Evolutionary conservation across 2,888 invertebrate species (phyloP).

Genomic region (Oscheius sp.): DNA sequence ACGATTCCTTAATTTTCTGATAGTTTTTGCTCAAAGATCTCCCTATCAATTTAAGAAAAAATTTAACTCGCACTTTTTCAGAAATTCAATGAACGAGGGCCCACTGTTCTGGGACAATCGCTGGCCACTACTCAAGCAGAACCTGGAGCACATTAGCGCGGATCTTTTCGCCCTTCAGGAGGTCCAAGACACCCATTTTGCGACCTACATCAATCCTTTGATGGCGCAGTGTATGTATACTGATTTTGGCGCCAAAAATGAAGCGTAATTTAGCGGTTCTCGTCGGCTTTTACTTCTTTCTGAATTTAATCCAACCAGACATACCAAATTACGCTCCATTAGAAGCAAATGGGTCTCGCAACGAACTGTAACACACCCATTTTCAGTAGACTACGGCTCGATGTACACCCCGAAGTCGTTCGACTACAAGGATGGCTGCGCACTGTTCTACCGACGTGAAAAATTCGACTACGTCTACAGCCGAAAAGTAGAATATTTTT

Average conservation of each 20-base stretch:
- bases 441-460: slow-evolving; percentile 82
- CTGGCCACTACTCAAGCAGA: slow-evolving; percentile 49
- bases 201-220: slow-evolving; percentile 39
- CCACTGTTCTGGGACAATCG: slow-evolving; percentile 59
- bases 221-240: slow-evolving; percentile 41
- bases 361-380: not conserved
- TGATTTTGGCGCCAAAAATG: not conserved
- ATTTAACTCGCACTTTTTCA: not conserved
- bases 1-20: too few relatives aligned
- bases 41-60: too few relatives aligned
- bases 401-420: slow-evolving; percentile 75
- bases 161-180: slow-evolving; percentile 72
- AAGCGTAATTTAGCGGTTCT: too few relatives aligned
- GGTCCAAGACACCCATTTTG: slow-evolving; percentile 48
- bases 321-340: too few relatives aligned
- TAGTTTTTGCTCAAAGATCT: too few relatives aligned
- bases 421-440: slow-evolving; percentile 86
- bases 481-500: slow-evolving; percentile 82
- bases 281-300: too few relatives aligned
- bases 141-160: slow-evolving; percentile 54
- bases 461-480: slow-evolving; percentile 81
- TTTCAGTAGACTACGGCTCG: slow-evolving; percentile 45
- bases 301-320: too few relatives aligned
- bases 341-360: too few relatives aligned
- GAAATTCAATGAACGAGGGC: not conserved